Conservation (phyloP, 2,113 vertebrate species). For the Coryphaenoides rupestris region DNA sequence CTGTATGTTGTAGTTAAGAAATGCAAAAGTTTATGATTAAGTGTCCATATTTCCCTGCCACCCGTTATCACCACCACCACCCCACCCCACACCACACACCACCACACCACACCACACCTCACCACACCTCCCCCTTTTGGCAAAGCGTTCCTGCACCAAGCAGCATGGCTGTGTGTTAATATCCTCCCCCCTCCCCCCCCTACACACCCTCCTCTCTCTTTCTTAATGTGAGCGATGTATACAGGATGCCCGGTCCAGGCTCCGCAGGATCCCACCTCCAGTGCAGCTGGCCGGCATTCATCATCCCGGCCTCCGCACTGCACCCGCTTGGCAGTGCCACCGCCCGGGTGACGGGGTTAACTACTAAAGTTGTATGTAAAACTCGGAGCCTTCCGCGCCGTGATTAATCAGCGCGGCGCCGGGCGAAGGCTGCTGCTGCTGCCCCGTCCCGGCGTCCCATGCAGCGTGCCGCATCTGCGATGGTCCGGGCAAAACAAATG, state of each 20-base stretch:
- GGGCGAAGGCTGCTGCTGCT: too few species aligned
- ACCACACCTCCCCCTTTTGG: too few species aligned
- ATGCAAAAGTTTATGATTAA: too few species aligned
- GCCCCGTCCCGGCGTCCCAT: constrained; percentile 75
- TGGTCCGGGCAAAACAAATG: constrained; percentile 78
- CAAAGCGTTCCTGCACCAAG: too few species aligned
- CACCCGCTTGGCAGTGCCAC: constrained; percentile 83
- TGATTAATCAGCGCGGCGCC: constrained; percentile 91
- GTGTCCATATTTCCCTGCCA: too few species aligned
- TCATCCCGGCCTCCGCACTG: constrained; percentile 79
- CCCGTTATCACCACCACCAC: too few species aligned
- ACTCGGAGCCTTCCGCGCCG: constrained; percentile 80
- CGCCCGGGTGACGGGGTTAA: constrained; percentile 88
- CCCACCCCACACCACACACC: too few species aligned
- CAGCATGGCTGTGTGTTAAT: background rate
- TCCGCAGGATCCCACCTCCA: constrained; percentile 60
- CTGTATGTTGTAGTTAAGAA: too few species aligned
- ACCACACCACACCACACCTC: too few species aligned
- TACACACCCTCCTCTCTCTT: constrained; percentile 23
- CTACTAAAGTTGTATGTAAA: constrained; percentile 91
- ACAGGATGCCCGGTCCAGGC: constrained; percentile 35
- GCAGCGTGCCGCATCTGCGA: constrained; percentile 73
- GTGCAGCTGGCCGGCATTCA: constrained; percentile 79
- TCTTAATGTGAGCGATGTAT: constrained; percentile 1
- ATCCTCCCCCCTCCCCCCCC: background rate